phyloP scores from a whole-genome alignment of 2,113 vertebrate genomes.

The Anser brachyrhynchus region DNA sequence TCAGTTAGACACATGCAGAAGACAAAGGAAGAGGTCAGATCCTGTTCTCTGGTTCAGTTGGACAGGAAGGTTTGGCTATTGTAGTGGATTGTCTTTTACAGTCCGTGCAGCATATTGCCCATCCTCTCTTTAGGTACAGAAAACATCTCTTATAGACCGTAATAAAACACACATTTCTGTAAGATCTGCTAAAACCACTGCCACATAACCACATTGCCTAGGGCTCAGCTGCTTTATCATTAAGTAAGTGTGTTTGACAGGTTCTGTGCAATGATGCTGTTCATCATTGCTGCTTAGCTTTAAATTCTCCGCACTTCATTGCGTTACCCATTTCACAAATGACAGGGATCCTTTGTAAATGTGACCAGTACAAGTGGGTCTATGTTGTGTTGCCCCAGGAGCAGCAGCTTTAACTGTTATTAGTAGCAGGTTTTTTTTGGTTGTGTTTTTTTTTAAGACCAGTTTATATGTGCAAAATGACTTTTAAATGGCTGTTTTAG shows the following conservation, averaged over 20 bases:
- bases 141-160: background rate
- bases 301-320: background rate
- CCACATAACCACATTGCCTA: background rate
- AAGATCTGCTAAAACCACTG: background rate
- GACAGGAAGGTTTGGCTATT: background rate
- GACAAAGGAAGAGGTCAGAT: background rate
- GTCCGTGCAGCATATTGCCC: background rate
- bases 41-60: background rate
- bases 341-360: background rate
- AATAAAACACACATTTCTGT: background rate
- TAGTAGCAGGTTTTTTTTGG: background rate
- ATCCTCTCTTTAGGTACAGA: slow-evolving; percentile 12
- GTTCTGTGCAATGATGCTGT: background rate
- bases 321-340: background rate
- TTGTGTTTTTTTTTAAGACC: background rate
- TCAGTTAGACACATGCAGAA: background rate
- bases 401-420: background rate
- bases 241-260: slow-evolving; percentile 24
- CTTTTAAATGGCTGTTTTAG: slow-evolving; percentile 30
- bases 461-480: background rate
- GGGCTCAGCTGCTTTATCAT: background rate
- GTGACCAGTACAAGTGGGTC: background rate
- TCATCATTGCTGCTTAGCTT: background rate
- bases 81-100: background rate
- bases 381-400: background rate